Conservation (phyloP, 2,113 vertebrate genomes). For the Oreochromis niloticus region DNA sequence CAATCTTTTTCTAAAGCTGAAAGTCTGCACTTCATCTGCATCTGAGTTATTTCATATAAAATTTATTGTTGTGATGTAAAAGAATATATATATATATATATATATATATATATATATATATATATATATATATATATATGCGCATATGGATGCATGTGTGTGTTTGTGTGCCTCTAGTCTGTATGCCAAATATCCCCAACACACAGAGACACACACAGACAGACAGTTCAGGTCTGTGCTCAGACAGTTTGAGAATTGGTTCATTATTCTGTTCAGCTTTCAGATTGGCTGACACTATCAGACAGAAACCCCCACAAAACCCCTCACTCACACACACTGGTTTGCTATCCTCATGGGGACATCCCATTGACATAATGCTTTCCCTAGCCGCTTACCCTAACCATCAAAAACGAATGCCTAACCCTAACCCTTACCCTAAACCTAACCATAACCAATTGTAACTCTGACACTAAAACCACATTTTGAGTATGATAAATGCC, state of each 20-base stretch:
- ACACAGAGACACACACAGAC: not conserved
- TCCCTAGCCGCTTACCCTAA: not conserved
- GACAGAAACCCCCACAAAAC: not conserved
- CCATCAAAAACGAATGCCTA: not conserved
- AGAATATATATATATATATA: fast-evolving
- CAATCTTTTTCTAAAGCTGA: no score
- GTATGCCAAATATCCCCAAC: not conserved
- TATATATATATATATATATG: fast-evolving
- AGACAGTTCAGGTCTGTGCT: not conserved
- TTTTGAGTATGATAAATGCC: not conserved
- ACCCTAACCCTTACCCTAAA: not conserved
- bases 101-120: fast-evolving
- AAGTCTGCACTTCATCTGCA: no score
- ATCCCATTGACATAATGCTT: not conserved
- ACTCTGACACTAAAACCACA: not conserved
- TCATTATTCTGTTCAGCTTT: not conserved
- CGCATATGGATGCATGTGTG: not conserved
- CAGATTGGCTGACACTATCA: not conserved
- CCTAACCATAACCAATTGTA: not conserved
- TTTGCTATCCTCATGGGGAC: not conserved
- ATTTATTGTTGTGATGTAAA: no score
- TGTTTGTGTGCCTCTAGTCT: not conserved
- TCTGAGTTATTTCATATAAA: no score
- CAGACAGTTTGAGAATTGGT: not conserved
- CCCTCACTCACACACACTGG: not conserved